Percentiles rank a stretch among this genome's conserved stretches.
Evolutionary conservation across 2,888 invertebrate species (phyloP).

Genomic region (Exephanes ischioxanthus): DNA sequence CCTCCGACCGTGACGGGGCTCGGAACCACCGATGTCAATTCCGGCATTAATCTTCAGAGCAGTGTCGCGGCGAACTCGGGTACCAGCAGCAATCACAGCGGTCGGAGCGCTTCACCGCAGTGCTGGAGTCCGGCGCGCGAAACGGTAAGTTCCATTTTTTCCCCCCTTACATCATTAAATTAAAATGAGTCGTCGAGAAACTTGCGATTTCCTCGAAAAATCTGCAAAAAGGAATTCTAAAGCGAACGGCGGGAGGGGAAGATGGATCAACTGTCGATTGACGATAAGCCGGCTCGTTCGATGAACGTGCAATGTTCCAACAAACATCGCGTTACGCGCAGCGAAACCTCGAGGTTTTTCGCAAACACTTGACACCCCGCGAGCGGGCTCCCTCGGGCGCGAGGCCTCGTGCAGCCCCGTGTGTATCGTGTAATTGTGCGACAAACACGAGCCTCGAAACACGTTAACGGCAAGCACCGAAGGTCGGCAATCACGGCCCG

Average conservation of each 20-base stretch:
- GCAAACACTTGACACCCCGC: conserved; percentile 56
- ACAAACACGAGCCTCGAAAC: conserved; percentile 41
- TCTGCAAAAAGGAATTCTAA: too few relatives aligned
- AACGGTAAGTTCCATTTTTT: conserved; percentile 83
- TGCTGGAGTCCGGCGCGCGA: conserved; percentile 86
- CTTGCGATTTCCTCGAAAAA: too few relatives aligned
- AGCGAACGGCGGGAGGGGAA: too few relatives aligned
- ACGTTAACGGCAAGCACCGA: conserved; percentile 42
- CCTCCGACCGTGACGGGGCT: conserved; percentile 69
- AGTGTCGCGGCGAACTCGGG: conserved; percentile 73
- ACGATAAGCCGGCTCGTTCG: neutral
- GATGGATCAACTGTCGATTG: conserved; percentile 14
- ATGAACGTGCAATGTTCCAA: neutral
- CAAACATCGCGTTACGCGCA: conserved; percentile 8
- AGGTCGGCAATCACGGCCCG: conserved; percentile 48
- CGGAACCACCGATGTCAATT: conserved; percentile 71
- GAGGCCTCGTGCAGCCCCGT: neutral
- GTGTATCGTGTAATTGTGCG: conserved; percentile 52
- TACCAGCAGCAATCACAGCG: conserved; percentile 79
- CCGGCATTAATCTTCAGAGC: conserved; percentile 73
- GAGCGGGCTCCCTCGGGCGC: conserved; percentile 1
- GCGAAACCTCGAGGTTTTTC: conserved; percentile 33
- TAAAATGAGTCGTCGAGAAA: neutral
- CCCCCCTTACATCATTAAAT: too few relatives aligned
- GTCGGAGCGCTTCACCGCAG: conserved; percentile 79